Evolutionary conservation across 2,888 invertebrate species (phyloP).

Genomic region (Baronia brevicornis): DNA sequence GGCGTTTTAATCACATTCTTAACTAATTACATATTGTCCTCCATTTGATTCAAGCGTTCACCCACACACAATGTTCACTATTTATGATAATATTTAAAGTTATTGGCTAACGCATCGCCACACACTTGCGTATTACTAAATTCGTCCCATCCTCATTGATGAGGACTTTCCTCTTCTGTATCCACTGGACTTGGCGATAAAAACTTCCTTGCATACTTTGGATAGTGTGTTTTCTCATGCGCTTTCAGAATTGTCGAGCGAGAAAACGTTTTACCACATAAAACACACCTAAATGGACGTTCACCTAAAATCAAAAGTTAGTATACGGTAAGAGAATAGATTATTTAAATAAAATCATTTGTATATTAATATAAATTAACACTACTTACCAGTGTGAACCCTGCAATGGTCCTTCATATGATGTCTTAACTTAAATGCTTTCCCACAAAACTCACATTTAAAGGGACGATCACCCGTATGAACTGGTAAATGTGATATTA

Average conservation of each 20-base stretch:
- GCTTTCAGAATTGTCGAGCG: conserved; percentile 93
- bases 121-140: conserved; percentile 41
- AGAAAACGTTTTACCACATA: conserved; percentile 94
- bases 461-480: conserved; percentile 94
- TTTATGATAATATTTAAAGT: conserved; percentile 37
- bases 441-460: conserved; percentile 95
- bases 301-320: conserved; percentile 75
- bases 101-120: conserved; percentile 41
- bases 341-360: not conserved
- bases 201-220: conserved; percentile 92
- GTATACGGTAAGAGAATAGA: not conserved
- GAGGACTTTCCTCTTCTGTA: conserved; percentile 87
- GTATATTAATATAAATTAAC: not conserved
- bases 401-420: conserved; percentile 97
- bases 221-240: conserved; percentile 94
- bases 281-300: conserved; percentile 89
- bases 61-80: conserved; percentile 57
- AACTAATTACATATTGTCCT: conserved; percentile 73
- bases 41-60: conserved; percentile 64
- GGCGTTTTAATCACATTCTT: conserved; percentile 76
- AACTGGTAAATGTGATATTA: conserved; percentile 90
- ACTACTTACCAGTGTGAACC: conserved; percentile 86
- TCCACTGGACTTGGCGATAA: conserved; percentile 90
- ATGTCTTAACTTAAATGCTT: conserved; percentile 93
- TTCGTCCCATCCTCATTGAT: conserved; percentile 69